Conservation (phyloP, 2,113 vertebrate genomes). For the Mustela lutreola region DNA sequence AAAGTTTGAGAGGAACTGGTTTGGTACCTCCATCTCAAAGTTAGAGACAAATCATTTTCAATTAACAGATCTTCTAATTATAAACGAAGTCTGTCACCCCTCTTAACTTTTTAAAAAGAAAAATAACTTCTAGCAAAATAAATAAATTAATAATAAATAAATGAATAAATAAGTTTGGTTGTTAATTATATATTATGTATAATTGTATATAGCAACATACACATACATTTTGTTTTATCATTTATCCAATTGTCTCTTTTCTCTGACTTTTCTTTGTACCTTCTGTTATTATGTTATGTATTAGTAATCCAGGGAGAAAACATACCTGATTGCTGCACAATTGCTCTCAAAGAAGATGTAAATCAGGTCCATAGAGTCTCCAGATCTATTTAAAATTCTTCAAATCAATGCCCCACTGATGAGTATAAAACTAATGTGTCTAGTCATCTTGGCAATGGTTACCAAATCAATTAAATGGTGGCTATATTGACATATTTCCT, state of each 20-base stretch:
- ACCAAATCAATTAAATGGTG: background rate
- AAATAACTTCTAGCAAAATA: background rate
- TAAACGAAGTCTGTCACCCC: background rate
- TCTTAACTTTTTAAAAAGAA: background rate
- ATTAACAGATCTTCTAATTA: background rate
- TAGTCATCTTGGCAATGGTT: background rate
- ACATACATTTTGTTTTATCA: background rate
- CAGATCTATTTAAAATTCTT: background rate
- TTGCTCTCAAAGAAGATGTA: background rate
- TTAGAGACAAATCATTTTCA: background rate
- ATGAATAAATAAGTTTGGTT: background rate
- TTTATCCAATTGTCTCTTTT: background rate
- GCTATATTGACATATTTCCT: background rate
- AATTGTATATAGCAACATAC: background rate
- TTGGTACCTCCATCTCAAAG: background rate
- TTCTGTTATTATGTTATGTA: background rate
- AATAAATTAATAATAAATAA: background rate
- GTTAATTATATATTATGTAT: background rate
- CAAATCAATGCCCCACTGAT: background rate
- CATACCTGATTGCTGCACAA: background rate
- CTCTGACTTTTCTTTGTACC: background rate
- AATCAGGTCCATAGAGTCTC: background rate
- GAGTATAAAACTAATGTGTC: background rate
- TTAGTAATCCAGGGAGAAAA: background rate
- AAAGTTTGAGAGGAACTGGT: background rate